Base-by-base conservation (phyloP, 37 sponge, comb jelly and placozoan species). In the Oscarella lobularis region DNA sequence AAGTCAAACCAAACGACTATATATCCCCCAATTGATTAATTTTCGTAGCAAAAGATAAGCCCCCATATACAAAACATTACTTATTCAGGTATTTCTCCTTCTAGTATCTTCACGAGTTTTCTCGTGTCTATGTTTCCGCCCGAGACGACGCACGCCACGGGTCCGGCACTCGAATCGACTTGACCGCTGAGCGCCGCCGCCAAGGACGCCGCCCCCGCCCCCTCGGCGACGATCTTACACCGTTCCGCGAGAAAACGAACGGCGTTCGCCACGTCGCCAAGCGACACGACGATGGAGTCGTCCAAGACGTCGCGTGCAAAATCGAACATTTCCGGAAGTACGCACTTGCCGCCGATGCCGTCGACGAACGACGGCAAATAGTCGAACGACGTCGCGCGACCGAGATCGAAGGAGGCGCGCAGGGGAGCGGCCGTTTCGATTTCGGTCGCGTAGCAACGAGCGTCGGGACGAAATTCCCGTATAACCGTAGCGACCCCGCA, bases 341-440 rank as follows among this genome's bases (percentile, higher is more conserved):
- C 60, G 60, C 14, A 48, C 60, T 48, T 48, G 60, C 60, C 60
- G 60, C 60, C 60, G 60, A 48, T 48, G 14, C 60, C 60, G 60
- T 48, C 60, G 60, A 48, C 60, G 60, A 48, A 48, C 20, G 60
- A 27, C 60, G 60, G 60, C 60, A 20, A 27, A 20, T 48, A 20
- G 14, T 48, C 14, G 60, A 9, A 48, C 60, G 9, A 20, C 20
- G 60, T 48, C 14, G 60, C 14, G 14, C 20, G 9, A 20, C 60
- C 60, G 60, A 20, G 14, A 48, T 9, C 60, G 60, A 9, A 48
- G 60, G 60, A 9, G 60, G 60, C 60, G 20, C 60, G 60, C 60
- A 48, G 60, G 20, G 60, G 60, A 9, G 60, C 60, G 14, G 60
- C 9, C 9, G 60, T 48, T 20, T 48, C 60, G 14, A 48, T 20